phyloP scores from a whole-genome alignment of 1,140 invertebrate genomes.

The Pseudoatta argentina region DNA sequence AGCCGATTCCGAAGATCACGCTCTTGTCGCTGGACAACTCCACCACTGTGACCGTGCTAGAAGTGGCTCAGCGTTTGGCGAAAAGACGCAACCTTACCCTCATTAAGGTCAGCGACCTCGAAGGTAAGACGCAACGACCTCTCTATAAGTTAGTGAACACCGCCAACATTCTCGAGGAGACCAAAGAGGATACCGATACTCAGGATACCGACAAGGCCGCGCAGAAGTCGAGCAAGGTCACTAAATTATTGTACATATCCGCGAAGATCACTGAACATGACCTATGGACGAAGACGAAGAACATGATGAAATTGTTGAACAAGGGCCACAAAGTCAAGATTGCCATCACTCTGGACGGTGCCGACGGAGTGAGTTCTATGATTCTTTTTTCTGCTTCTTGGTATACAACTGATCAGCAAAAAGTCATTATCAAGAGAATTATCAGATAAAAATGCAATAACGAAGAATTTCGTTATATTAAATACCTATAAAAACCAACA shows the following conservation, averaged over 20 bases:
- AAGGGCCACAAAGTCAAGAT: conserved; percentile 89
- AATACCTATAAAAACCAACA: no score
- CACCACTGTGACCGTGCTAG: not conserved
- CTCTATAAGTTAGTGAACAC: not conserved
- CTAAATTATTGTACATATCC: conserved; percentile 28
- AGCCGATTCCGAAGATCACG: conserved; percentile 31
- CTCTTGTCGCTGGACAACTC: conserved; percentile 45
- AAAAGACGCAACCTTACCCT: conserved; percentile 16
- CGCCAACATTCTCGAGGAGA: not conserved
- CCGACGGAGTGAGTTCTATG: conserved; percentile 80
- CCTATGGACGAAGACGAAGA: conserved; percentile 86
- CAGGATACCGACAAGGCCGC: no score
- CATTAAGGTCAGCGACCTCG: not conserved
- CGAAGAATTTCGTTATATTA: not conserved
- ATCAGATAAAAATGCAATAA: not conserved
- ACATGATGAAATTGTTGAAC: conserved; percentile 88
- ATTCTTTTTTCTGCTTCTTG: conserved; percentile 8
- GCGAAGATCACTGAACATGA: conserved; percentile 50
- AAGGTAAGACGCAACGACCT: conserved; percentile 5
- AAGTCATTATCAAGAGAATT: not conserved
- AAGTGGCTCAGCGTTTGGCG: conserved; percentile 56
- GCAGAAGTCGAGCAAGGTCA: not conserved
- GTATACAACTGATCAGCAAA: not conserved
- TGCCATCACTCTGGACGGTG: conserved; percentile 86
- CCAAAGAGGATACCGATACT: not conserved